These are phyloP conservation scores for Pseudotriccus pelzelni DNA, from an alignment of 2,797 vertebrate species.

Conservation along the genomic window DNA sequence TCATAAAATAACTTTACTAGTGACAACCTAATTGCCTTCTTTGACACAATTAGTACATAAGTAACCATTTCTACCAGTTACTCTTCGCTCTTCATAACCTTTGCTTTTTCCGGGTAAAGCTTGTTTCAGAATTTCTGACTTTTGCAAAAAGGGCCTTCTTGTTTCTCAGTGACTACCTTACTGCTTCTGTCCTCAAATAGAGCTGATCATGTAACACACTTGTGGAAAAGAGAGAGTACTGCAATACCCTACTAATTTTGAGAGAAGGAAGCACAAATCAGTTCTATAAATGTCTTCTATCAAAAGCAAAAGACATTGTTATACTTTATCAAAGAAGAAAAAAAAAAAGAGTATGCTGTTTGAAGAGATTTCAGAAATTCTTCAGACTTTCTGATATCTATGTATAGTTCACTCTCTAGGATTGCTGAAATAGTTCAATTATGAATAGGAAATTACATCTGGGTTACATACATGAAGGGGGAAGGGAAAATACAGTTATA, in stretches of 20 bases:
- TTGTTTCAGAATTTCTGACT: not conserved
- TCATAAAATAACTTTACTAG: not conserved
- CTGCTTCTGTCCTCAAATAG: not conserved
- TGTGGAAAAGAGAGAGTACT: not conserved
- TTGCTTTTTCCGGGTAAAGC: not conserved
- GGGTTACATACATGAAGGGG: not conserved
- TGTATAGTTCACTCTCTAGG: not conserved
- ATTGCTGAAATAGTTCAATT: not conserved
- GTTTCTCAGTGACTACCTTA: not conserved
- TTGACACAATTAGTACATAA: not conserved
- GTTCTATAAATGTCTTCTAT: not conserved
- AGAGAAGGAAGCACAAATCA: not conserved
- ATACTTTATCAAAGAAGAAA: not conserved
- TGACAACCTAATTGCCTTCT: not conserved
- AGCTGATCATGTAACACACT: not conserved
- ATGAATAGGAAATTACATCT: not conserved
- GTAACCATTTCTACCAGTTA: not conserved
- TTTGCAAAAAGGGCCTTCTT: not conserved
- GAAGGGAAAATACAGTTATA: not conserved
- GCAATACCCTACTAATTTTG: not conserved
- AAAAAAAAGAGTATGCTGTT: not conserved
- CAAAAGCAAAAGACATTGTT: not conserved
- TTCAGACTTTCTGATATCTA: not conserved
- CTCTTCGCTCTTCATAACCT: not conserved
- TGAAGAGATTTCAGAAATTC: conserved; percentile 10